These are phyloP conservation scores for Sebastes trivittatus DNA, from an alignment of 2,797 vertebrate species.

Conservation along the genomic window DNA sequence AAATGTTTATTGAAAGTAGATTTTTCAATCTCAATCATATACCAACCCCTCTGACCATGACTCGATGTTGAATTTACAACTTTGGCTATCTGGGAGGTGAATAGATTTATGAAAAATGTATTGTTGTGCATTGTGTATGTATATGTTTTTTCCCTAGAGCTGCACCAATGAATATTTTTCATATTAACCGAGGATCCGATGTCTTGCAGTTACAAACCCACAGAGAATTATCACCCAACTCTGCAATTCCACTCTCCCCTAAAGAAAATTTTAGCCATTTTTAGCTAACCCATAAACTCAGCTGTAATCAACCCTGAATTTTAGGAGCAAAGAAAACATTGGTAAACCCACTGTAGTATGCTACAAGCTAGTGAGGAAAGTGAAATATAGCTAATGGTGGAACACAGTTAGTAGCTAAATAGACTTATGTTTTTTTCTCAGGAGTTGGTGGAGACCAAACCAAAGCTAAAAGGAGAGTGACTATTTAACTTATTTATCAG, in stretches of 20 bases:
- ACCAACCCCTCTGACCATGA: too few species aligned
- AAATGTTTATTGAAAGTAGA: too few species aligned
- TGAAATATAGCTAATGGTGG: not conserved
- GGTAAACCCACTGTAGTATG: not conserved
- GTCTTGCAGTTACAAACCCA: too few species aligned
- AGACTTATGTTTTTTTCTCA: not conserved
- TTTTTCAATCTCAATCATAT: too few species aligned
- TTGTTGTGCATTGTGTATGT: too few species aligned
- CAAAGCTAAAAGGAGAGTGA: not conserved
- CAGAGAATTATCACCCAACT: too few species aligned
- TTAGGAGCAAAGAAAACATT: not conserved
- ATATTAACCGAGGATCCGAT: too few species aligned
- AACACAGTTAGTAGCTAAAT: not conserved
- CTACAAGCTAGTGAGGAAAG: not conserved
- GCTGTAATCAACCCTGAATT: not conserved
- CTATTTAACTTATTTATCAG: not conserved
- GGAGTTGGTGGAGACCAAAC: not conserved
- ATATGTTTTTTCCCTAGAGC: too few species aligned
- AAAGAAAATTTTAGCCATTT: not conserved
- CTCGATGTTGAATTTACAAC: too few species aligned
- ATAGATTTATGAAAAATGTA: too few species aligned
- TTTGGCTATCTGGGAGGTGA: too few species aligned
- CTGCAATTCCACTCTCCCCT: not conserved
- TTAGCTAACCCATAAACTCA: not conserved
- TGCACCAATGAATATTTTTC: too few species aligned